phyloP scores from a whole-genome alignment of 2,797 vertebrate species.

The Spinus olivaceus region DNA sequence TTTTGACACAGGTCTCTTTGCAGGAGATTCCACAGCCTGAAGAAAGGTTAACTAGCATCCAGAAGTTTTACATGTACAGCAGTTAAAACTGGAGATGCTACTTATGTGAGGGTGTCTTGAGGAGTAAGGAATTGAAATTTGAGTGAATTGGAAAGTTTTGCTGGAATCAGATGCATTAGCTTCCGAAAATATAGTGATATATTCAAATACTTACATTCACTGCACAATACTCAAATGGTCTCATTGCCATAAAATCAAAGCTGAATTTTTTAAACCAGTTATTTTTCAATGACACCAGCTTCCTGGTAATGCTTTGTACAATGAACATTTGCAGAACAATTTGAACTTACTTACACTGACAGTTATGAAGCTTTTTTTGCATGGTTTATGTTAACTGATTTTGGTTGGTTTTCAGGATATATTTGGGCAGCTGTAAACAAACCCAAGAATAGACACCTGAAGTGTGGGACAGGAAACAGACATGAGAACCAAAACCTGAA shows the following conservation, averaged over 20 bases:
- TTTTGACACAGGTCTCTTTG: not conserved
- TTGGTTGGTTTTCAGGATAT: not conserved
- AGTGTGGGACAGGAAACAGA: not conserved
- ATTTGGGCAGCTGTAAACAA: constrained; percentile 3
- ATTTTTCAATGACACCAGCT: not conserved
- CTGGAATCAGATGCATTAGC: not conserved
- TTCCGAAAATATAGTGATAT: not conserved
- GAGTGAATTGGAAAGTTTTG: not conserved
- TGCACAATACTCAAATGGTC: not conserved
- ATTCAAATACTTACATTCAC: not conserved
- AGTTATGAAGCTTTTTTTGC: not conserved
- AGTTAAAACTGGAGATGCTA: not conserved
- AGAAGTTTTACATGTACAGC: not conserved
- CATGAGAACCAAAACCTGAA: not conserved
- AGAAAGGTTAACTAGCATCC: not conserved
- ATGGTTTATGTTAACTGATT: not conserved
- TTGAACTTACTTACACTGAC: not conserved
- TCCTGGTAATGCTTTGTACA: not conserved
- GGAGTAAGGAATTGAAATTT: not conserved
- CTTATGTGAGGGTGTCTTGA: not conserved
- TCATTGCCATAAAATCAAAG: not conserved
- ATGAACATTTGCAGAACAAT: not conserved
- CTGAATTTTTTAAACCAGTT: not conserved
- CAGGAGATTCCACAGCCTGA: not conserved
- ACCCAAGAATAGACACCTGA: not conserved